Evolutionary conservation across 2,113 vertebrate species (phyloP).

Genomic region (Bettongia penicillata): DNA sequence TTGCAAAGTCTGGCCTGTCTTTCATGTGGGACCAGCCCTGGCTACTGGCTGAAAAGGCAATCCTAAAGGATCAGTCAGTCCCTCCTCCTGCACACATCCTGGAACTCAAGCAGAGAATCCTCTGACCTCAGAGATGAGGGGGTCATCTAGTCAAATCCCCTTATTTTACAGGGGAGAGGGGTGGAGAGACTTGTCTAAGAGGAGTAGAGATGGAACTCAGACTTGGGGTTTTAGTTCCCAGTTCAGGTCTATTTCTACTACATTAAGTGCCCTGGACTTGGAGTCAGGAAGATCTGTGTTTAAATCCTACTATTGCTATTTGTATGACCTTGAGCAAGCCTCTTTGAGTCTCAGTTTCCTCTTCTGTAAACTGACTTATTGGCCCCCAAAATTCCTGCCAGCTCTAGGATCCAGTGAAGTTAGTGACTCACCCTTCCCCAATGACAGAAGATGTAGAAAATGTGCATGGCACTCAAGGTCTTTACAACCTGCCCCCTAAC

Average conservation of each 20-base stretch:
- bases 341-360: no score
- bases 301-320: not conserved
- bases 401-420: not conserved
- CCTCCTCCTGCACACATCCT: not conserved
- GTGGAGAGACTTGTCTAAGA: rapidly evolving
- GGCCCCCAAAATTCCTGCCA: not conserved
- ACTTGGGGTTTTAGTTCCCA: no score
- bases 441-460: no score
- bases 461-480: no score
- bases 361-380: not conserved
- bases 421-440: no score
- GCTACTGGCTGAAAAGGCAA: not conserved
- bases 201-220: not conserved
- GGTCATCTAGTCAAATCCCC: not conserved
- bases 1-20: not conserved
- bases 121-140: no score
- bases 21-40: not conserved
- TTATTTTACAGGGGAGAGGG: rapidly evolving
- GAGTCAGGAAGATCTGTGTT: not conserved
- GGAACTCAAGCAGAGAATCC: not conserved
- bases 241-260: not conserved
- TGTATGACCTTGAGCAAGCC: no score
- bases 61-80: not conserved
- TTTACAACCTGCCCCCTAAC: no score
- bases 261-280: not conserved